Evolutionary conservation across 2,888 invertebrate genomes (phyloP), one percentile per base, ranked within the genome.

Genomic region (Escarpia spicata): DNA sequence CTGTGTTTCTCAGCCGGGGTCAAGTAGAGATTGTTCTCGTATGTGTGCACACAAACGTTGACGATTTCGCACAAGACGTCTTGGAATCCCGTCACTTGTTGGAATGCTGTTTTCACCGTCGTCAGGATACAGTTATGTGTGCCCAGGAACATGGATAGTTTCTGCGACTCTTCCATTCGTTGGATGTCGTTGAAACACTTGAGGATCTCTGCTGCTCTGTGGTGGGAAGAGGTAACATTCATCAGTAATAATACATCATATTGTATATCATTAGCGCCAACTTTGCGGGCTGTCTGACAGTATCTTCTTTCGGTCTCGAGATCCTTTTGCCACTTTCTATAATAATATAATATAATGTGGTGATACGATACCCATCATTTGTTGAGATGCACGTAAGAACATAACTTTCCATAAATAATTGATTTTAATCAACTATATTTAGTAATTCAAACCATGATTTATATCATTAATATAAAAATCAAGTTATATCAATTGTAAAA

Each of bases 111-210:
- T 96, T 99, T 99, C 2, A 99, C 98, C 0, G 98, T 98, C 96
- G 99, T 99, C 2, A 99, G 97, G 94, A 99, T 99, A 97, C 98
- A 99, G 97, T 99, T 99, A 97, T 99, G 99, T 0, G 99, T 99
- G 0, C 99, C 99, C 94, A 99, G 97, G 97, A 99, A 99, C 98
- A 99, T 98, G 0, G 99, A 99, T n/a, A 99, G 97, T 96, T 99
- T 99, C 97, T 99, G 99, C 0, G 99, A 98, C 97, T 99, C 99
- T 96, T 99, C 99, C 3, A 99, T 97, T 4, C 98, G 98, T 58
- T 93, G 92, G 6, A 92, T 92, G 43, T 93, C 92, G 9, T 60
- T 92, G 19, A 90, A 43, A 43, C 91, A 60, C 31, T 92, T 91
- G 6, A 92, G 60, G 26, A 93, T 93, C 45, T 93, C 93, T n/a